These are phyloP conservation scores for Drosophila baimaii DNA, from an alignment of 1,140 invertebrate genomes.

Conservation along the genomic window DNA sequence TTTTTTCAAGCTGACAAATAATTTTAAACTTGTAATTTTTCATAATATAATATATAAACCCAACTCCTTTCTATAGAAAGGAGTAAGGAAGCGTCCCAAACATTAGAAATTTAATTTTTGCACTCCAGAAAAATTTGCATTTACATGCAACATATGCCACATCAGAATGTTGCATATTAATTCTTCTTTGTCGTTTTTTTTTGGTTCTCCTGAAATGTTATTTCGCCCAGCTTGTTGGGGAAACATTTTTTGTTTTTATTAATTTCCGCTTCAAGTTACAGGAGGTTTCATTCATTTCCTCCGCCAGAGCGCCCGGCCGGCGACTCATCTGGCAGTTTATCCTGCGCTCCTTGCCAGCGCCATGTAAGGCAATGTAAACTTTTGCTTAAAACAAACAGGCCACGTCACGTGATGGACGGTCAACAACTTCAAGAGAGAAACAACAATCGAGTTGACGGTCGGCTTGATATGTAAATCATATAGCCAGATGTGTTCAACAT, in stretches of 20 bases:
- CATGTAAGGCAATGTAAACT: conserved; percentile 47
- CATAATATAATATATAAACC: not conserved
- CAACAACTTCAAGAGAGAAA: conserved; percentile 63
- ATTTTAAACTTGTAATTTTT: not conserved
- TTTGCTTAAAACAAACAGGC: conserved; percentile 73
- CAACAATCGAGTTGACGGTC: conserved; percentile 49
- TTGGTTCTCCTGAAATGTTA: conserved; percentile 21
- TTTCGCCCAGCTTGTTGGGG: conserved; percentile 24
- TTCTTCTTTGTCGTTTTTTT: conserved; percentile 46
- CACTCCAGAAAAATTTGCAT: conserved; percentile 38
- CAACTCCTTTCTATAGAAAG: not conserved
- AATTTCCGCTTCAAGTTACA: conserved; percentile 65
- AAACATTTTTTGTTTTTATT: conserved; percentile 67
- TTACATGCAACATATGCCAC: conserved; percentile 68
- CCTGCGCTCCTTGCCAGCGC: conserved; percentile 5
- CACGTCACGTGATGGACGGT: conserved; percentile 70
- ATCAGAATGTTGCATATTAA: conserved; percentile 74
- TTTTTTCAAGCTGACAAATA: too few relatives aligned
- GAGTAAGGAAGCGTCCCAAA: too few relatives aligned
- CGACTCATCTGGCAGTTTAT: conserved; percentile 20
- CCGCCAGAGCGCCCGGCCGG: conserved; percentile 1
- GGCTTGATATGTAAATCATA: conserved; percentile 70
- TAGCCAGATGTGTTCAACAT: conserved; percentile 54
- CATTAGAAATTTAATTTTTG: not conserved
- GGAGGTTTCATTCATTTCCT: conserved; percentile 26